These are phyloP conservation scores for Uria aalge DNA, from an alignment of 2,113 vertebrate genomes.

Conservation along the genomic window DNA sequence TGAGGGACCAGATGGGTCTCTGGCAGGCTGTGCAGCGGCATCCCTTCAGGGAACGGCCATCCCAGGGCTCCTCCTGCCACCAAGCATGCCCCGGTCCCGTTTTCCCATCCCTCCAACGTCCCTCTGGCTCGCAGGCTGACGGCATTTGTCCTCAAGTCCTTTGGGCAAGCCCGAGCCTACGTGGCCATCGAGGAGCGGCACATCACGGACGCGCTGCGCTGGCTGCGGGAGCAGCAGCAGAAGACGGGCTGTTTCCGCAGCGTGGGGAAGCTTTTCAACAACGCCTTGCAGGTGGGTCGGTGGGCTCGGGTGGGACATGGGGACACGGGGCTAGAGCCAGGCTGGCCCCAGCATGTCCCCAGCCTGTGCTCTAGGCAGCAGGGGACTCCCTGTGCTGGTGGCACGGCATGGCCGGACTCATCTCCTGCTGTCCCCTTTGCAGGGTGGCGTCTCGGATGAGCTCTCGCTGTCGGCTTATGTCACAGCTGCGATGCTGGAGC, in stretches of 20 bases:
- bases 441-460: not conserved
- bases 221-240: constrained; percentile 66
- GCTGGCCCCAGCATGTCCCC: not conserved
- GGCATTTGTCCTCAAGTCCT: constrained; percentile 82
- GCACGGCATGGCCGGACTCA: accelerated
- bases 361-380: accelerated
- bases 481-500: not conserved
- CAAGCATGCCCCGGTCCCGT: accelerated
- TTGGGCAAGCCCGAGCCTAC: constrained; percentile 62
- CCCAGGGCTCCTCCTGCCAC: not conserved
- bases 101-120: accelerated
- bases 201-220: constrained; percentile 45
- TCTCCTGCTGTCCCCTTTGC: not conserved
- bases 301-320: not conserved
- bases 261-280: constrained; percentile 75
- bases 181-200: constrained; percentile 71
- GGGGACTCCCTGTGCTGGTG: not conserved
- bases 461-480: not conserved
- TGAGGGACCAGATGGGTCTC: constrained; percentile 28
- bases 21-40: not conserved
- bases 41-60: accelerated
- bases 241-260: constrained; percentile 72
- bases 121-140: constrained; percentile 72
- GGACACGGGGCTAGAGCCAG: accelerated
- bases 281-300: constrained; percentile 41